Base-by-base conservation (phyloP, 2,113 vertebrate genomes). In the Percopsis transmontana region DNA sequence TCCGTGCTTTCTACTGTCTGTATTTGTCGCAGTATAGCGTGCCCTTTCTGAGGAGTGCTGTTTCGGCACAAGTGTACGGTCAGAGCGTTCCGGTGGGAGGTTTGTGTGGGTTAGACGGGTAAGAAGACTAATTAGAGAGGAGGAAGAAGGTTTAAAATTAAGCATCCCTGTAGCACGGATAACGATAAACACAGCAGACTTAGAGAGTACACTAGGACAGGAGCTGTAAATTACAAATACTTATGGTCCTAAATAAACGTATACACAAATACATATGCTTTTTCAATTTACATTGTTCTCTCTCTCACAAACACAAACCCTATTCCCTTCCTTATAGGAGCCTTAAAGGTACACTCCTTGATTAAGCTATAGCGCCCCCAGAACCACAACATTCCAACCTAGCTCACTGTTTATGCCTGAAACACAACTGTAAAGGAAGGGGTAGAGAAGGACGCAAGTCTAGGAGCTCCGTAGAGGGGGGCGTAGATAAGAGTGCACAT, bases 91-190 rank as follows among this genome's bases (percentile, higher is more conserved):
- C 72, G 77, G 15, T 3, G 79, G 79, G 76, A 74, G 57, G 33
- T 56, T 23, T 61, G 63, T 72, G 67, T 75, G 76, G 79, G 77
- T 85, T 70, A 57, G 40, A 21, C 70, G 76, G 62, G 74, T 69
- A 78, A 24, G 66, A 65, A 77, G 67, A 83, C 85, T 88, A 86
- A 87, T 88, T 90, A 86, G 72, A 68, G 45, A 12, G 52, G 72
- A 62, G 38, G 67, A 85, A 66, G 73, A 69, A 68, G 68, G 68
- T 84, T 87, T 86, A n/a, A 87, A 85, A 87, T 88, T 74, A 86
- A 73, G 82, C 79, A 75, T 78, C 72, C 58, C 33, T 2, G 69
- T 81, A 80, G 80, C 80, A 88, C 75, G 85, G 76, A 85, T 85
- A 83, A 70, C 50, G 74, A 72, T 58, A 21, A 55, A 68, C 69